Percentiles rank a stretch among this genome's conserved stretches.
phyloP scores from a whole-genome alignment of 2,797 vertebrate genomes.

The Xyrichtys novacula region DNA sequence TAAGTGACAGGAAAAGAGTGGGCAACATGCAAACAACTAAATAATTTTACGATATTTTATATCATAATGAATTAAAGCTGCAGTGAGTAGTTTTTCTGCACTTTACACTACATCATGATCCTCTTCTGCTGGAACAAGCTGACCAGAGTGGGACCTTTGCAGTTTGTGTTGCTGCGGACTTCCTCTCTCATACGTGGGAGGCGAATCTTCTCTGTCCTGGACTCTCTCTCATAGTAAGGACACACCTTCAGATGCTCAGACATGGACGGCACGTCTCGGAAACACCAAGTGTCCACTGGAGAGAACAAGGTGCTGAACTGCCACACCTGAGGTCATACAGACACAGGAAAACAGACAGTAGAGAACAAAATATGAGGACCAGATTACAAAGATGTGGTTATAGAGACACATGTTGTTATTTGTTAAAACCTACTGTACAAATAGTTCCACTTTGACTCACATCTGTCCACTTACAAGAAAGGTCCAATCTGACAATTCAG shows the following conservation, averaged over 20 bases:
- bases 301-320: conserved; percentile 95
- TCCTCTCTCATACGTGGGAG: conserved; percentile 82
- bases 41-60: background rate
- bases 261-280: conserved; percentile 83
- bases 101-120: conserved; percentile 58
- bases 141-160: conserved; percentile 80
- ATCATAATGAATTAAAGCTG: background rate
- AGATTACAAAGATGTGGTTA: background rate
- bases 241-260: conserved; percentile 92
- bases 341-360: background rate
- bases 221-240: conserved; percentile 88
- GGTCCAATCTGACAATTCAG: too few relatives aligned
- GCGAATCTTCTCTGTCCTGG: conserved; percentile 84
- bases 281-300: conserved; percentile 88
- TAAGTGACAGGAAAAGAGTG: background rate
- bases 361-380: background rate
- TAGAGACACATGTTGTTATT: background rate
- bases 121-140: conserved; percentile 69
- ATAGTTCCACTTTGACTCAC: background rate
- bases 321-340: conserved; percentile 88
- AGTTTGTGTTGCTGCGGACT: conserved; percentile 38
- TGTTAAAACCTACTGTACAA: too few relatives aligned
- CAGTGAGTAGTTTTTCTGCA: background rate
- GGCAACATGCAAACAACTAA: background rate
- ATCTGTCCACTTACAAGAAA: too few relatives aligned